Percentiles rank a stretch among this genome's conserved stretches.
phyloP scores from a whole-genome alignment of 2,113 vertebrate species.

The Poeciliopsis turrubarensis region DNA sequence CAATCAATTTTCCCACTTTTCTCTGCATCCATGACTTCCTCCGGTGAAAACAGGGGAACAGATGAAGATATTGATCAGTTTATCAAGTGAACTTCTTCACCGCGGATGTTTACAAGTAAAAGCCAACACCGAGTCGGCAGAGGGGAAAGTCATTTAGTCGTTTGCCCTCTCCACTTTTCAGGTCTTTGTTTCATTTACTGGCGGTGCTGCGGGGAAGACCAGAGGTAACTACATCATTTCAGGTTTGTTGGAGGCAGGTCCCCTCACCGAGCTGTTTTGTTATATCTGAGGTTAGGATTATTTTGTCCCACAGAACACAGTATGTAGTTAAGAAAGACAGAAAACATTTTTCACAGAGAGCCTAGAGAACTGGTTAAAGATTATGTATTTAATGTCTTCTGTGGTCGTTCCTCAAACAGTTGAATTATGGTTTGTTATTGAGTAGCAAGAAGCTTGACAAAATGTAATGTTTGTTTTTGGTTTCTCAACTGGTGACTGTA shows the following conservation, averaged over 20 bases:
- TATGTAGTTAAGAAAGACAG: constrained; percentile 16
- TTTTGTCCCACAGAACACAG: constrained; percentile 19
- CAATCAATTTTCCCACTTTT: constrained; percentile 40
- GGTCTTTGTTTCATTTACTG: constrained; percentile 58
- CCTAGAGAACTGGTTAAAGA: not conserved
- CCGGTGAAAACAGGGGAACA: constrained; percentile 15
- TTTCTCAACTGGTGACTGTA: too few species aligned
- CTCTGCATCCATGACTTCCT: constrained; percentile 18
- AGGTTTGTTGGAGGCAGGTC: constrained; percentile 38
- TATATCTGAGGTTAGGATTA: constrained; percentile 34
- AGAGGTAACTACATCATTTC: constrained; percentile 41
- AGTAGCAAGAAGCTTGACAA: too few species aligned
- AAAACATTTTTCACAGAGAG: constrained; percentile 15
- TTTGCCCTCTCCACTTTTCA: constrained; percentile 31
- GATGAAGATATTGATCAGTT: constrained; percentile 48
- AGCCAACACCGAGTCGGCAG: constrained; percentile 42
- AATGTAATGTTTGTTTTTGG: too few species aligned
- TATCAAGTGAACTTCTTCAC: constrained; percentile 47
- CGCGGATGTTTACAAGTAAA: constrained; percentile 27
- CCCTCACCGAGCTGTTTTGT: not conserved
- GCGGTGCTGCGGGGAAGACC: constrained; percentile 21
- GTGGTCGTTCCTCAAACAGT: not conserved
- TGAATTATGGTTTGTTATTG: too few species aligned
- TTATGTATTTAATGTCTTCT: not conserved
- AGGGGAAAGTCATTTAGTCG: constrained; percentile 35